Evolutionary conservation across 53 echinoderm and acorn worm genomes (phyloP), one percentile per base, ranked within the genome.

Genomic region (Paelopatides confundens): DNA sequence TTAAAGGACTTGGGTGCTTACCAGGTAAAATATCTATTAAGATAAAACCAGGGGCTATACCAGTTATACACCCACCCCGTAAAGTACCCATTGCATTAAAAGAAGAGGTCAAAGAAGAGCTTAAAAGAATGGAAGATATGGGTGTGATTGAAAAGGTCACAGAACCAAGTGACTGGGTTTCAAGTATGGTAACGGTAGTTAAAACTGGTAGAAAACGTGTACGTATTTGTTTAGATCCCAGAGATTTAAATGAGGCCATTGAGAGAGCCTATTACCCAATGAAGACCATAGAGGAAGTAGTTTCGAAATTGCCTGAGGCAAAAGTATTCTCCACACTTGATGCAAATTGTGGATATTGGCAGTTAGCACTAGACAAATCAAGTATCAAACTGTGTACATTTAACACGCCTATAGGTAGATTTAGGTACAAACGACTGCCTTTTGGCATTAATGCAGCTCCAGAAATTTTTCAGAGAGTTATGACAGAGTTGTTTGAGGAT

Each of bases 401-500:
- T 63, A 88, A 91, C 65, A 83, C 84, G 7, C 84, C 88, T 15
- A 77, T 69, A 31, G 92, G 88, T 5, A 87, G 92, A 30, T 83
- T 88, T 30, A 27, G 88, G 10, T 88, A 70, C 35, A 4, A 30
- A 34, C 58, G 92, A 35, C 49, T 87, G 43, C 92, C 87, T 13
- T 87, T 91, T 63, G 87, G 92, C 18, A 65, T 91, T 34, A 83
- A 82, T 38, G 46, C 65, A 43, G 88, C 92, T n/a, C 86, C 92
- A 38, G 88, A 91, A 62, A 71, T 88, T 37, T 82, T 82, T 32
- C 64, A 82, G 35, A 54, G 83, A 1, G 31, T 64, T 5, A 82
- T 82, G 83, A 64, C 83, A 58, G 5, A 82, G 65, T 27, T 62
- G 34, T 82, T 82, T 46, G 64, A 79, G 24, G 29, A 47, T 62